phyloP scores from a whole-genome alignment of 2,113 vertebrate species.

The Amia ocellicauda region DNA sequence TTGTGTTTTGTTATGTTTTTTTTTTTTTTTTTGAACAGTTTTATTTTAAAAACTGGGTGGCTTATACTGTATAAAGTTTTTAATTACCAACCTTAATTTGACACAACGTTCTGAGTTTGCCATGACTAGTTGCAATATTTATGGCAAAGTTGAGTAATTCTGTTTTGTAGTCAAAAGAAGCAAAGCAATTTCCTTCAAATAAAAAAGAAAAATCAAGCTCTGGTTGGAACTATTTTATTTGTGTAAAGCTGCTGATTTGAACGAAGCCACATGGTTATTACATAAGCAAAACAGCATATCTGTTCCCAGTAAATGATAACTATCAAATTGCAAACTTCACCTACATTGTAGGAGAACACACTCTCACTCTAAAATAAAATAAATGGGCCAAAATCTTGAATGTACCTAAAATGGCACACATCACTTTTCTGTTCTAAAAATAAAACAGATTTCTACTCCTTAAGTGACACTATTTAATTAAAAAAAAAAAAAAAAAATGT shows the following conservation, averaged over 20 bases:
- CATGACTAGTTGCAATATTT: constrained; percentile 79
- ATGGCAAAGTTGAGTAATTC: constrained; percentile 73
- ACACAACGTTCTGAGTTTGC: constrained; percentile 71
- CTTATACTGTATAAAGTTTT: constrained; percentile 89
- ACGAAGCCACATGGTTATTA: constrained; percentile 5
- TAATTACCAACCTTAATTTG: constrained; percentile 66
- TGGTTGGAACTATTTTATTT: constrained; percentile 4
- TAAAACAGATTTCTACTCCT: not conserved
- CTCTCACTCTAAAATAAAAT: not conserved
- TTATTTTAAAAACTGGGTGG: constrained; percentile 96
- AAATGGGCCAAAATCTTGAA: constrained; percentile 7
- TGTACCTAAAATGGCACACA: constrained; percentile 8
- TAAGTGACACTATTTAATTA: not conserved
- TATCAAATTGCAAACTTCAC: constrained; percentile 3
- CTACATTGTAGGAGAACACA: constrained; percentile 25
- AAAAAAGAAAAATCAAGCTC: constrained; percentile 61
- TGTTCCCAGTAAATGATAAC: not conserved
- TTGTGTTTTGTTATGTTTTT: no score
- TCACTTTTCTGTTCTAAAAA: not conserved
- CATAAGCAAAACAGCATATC: constrained; percentile 1
- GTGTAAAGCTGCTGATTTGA: constrained; percentile 8
- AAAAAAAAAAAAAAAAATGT: no score
- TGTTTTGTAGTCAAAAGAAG: constrained; percentile 83
- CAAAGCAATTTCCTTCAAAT: constrained; percentile 78
- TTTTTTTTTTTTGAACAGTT: constrained; percentile 77